Conservation (phyloP, 2,113 vertebrate species). For the Nannospalax galili region DNA sequence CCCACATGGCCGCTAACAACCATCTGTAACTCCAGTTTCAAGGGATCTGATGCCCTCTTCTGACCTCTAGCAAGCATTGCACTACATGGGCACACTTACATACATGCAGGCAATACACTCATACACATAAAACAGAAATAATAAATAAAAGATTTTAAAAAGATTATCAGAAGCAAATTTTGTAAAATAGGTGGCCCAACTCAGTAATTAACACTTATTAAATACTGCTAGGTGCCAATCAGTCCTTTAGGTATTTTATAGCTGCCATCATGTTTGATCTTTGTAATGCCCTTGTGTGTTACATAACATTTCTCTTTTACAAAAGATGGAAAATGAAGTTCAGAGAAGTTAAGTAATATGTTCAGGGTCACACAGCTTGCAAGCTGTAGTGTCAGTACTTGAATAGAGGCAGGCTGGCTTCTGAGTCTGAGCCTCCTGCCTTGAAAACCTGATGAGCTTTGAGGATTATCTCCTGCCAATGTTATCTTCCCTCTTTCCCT, state of each 20-base stretch:
- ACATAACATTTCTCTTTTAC: not conserved
- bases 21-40: no score
- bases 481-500: constrained; percentile 2
- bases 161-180: not conserved
- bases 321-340: not conserved
- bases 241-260: not conserved
- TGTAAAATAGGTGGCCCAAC: not conserved
- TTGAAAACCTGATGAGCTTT: not conserved
- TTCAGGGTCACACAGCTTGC: not conserved
- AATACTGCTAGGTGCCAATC: not conserved
- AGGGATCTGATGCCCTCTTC: no score
- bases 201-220: not conserved
- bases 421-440: not conserved
- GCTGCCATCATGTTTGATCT: constrained; percentile 5
- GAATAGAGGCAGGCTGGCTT: not conserved
- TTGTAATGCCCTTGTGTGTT: not conserved
- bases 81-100: no score
- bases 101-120: no score
- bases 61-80: no score
- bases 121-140: no score
- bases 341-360: not conserved
- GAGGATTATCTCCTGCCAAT: not conserved
- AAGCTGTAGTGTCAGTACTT: not conserved
- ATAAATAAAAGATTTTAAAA: no score
- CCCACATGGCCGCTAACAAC: no score